Conservation (phyloP, 2,797 vertebrate genomes). For the Heterohyrax brucei region DNA sequence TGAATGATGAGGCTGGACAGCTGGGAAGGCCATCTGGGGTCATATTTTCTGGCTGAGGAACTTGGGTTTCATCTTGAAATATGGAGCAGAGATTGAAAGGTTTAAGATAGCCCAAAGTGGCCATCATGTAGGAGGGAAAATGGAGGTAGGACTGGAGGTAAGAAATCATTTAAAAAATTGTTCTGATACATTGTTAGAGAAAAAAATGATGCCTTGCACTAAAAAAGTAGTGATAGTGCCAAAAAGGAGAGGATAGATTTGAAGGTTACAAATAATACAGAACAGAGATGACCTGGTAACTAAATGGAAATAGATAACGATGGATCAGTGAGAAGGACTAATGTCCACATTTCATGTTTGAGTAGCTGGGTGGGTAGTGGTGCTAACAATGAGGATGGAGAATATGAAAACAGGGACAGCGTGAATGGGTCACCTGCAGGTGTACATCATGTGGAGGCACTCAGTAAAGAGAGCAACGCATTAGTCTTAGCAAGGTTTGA, state of each 20-base stretch:
- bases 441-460: neutral
- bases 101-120: neutral
- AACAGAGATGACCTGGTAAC: neutral
- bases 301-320: neutral
- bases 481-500: neutral
- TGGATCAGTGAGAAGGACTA: neutral
- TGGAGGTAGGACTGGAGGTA: neutral
- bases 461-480: neutral
- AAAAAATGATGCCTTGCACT: neutral
- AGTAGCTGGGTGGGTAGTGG: neutral
- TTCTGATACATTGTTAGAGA: neutral
- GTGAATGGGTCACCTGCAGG: neutral
- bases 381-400: neutral
- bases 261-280: neutral
- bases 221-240: neutral
- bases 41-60: neutral
- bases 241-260: neutral
- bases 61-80: neutral
- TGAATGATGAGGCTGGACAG: neutral
- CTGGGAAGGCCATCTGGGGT: too few species aligned
- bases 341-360: slow-evolving; percentile 60
- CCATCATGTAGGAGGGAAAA: neutral
- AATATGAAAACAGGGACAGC: neutral
- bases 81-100: neutral
- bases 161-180: neutral